Evolutionary conservation across 2,797 vertebrate genomes (phyloP).

Genomic region (Valencia hispanica): DNA sequence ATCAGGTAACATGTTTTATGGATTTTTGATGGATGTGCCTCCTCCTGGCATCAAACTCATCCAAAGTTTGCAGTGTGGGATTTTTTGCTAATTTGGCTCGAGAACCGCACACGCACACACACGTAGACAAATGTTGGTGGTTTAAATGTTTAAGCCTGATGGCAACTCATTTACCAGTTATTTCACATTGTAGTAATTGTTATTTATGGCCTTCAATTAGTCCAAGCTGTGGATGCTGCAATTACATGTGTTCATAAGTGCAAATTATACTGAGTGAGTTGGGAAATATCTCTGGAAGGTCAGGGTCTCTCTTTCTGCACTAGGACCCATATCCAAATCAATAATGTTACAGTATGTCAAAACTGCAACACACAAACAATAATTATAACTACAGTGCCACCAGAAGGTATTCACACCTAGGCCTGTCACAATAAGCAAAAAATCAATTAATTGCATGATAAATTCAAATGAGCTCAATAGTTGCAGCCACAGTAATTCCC

Average conservation of each 20-base stretch:
- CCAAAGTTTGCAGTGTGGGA: constrained; percentile 39
- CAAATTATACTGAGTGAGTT: not conserved
- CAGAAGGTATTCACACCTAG: not conserved
- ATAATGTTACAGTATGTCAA: not conserved
- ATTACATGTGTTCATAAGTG: not conserved
- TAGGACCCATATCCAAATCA: not conserved
- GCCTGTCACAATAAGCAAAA: too few relatives aligned
- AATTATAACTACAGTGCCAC: not conserved
- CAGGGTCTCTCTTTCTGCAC: not conserved
- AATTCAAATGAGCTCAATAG: too few relatives aligned
- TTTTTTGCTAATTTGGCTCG: constrained; percentile 28
- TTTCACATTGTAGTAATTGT: constrained; percentile 19
- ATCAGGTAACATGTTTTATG: constrained; percentile 68
- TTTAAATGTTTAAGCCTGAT: constrained; percentile 10
- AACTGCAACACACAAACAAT: not conserved
- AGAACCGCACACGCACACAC: not conserved
- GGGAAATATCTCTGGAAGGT: not conserved
- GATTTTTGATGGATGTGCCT: constrained; percentile 67
- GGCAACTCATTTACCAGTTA: constrained; percentile 23
- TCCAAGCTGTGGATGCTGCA: not conserved
- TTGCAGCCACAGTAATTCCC: too few relatives aligned
- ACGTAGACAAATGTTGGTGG: not conserved
- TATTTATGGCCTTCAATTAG: constrained; percentile 11
- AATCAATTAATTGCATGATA: too few relatives aligned
- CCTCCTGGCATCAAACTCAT: constrained; percentile 36